Conservation (phyloP, 2,797 vertebrate species). For the Chiropotes sagulatus region DNA sequence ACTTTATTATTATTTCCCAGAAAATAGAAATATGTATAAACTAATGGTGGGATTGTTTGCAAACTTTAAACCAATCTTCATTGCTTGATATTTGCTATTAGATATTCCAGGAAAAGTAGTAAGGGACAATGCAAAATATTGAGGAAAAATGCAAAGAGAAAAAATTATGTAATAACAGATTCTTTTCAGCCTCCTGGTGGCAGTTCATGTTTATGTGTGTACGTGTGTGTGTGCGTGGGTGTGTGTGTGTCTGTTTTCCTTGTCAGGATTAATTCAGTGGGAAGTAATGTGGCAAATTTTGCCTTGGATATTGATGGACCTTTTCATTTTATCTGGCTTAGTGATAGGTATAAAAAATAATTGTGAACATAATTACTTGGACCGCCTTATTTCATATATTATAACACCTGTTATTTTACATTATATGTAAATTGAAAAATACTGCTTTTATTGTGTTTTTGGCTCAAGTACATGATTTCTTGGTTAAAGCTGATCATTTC, state of each 20-base stretch:
- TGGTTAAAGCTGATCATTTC: background rate
- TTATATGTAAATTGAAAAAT: background rate
- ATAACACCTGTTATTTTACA: background rate
- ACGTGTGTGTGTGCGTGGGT: no score
- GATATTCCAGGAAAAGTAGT: background rate
- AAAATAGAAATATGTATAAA: background rate
- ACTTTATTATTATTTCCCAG: constrained; percentile 6
- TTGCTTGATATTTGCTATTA: background rate
- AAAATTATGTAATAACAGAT: background rate
- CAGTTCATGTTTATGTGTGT: background rate
- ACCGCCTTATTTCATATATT: constrained; percentile 9
- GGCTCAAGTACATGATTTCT: background rate
- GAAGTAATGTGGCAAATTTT: background rate
- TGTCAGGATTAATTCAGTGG: background rate
- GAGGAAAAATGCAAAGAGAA: background rate
- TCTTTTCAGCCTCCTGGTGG: background rate
- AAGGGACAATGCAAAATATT: background rate
- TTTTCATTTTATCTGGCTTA: background rate
- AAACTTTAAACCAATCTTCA: background rate
- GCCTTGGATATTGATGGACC: background rate
- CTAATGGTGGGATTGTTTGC: background rate
- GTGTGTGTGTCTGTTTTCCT: background rate
- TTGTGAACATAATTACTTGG: background rate
- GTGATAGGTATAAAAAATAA: background rate
- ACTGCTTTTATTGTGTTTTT: background rate